phyloP scores from a whole-genome alignment of 2,797 vertebrate species.

The Coregonus sp. region DNA sequence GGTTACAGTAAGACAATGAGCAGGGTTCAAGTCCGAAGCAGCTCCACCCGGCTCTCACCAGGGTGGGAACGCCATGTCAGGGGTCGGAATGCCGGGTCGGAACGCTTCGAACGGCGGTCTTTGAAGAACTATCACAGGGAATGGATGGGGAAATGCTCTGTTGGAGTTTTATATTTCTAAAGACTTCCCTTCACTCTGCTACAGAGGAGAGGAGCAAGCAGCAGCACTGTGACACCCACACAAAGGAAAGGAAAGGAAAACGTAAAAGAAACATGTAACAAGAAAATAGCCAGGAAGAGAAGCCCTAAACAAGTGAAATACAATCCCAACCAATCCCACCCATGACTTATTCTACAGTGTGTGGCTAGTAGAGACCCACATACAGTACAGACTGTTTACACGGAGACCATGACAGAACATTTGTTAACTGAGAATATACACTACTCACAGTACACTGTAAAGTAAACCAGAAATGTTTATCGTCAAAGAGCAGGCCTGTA shows the following conservation, averaged over 20 bases:
- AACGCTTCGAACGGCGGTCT: slow-evolving; percentile 37
- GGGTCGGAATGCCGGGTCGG: slow-evolving; percentile 62
- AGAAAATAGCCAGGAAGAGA: slow-evolving; percentile 58
- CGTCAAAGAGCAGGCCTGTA: background rate
- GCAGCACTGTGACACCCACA: slow-evolving; percentile 12
- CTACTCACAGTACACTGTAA: background rate
- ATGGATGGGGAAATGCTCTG: slow-evolving; percentile 58
- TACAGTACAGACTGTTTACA: background rate
- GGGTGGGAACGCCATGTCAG: slow-evolving; percentile 7
- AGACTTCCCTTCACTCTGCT: slow-evolving; percentile 46
- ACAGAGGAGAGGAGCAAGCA: slow-evolving; percentile 19
- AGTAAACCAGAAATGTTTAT: background rate
- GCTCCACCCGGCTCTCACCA: slow-evolving; percentile 7
- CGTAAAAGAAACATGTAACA: slow-evolving; percentile 58
- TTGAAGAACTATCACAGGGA: slow-evolving; percentile 63
- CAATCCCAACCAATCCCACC: slow-evolving; percentile 15
- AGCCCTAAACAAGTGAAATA: slow-evolving; percentile 37
- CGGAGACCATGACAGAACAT: background rate
- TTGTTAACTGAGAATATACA: background rate
- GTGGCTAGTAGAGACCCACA: background rate
- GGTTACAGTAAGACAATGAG: slow-evolving; percentile 5
- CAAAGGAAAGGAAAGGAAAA: slow-evolving; percentile 51
- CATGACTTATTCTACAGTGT: background rate
- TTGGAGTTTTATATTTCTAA: slow-evolving; percentile 62
- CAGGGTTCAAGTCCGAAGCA: background rate